phyloP scores from a whole-genome alignment of 2,797 vertebrate genomes.

The Glossophaga mutica region DNA sequence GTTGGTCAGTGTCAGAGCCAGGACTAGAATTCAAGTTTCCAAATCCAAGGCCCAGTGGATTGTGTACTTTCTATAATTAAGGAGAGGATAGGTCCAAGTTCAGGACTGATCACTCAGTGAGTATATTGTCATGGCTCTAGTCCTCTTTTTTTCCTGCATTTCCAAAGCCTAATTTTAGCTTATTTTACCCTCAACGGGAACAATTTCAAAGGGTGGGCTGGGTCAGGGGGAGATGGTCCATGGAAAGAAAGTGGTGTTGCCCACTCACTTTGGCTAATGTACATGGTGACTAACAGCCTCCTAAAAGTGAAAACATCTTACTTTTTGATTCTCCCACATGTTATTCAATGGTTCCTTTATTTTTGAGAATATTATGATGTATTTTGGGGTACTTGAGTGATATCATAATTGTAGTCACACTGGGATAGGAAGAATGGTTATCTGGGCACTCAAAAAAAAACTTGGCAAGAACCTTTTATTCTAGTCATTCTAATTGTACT shows the following conservation, averaged over 20 bases:
- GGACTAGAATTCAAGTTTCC: not conserved
- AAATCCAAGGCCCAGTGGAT: not conserved
- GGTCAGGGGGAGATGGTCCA: not conserved
- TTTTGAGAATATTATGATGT: not conserved
- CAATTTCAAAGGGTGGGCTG: not conserved
- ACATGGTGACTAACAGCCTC: not conserved
- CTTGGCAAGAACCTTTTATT: not conserved
- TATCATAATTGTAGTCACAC: not conserved
- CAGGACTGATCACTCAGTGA: not conserved
- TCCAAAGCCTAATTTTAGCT: not conserved
- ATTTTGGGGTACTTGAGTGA: not conserved
- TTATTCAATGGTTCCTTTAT: not conserved
- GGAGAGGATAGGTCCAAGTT: not conserved
- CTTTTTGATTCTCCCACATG: not conserved
- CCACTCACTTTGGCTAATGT: slow-evolving; percentile 11
- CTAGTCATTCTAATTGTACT: not conserved
- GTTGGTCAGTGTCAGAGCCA: not conserved
- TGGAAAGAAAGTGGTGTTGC: slow-evolving; percentile 12
- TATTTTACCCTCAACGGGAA: slow-evolving; percentile 10
- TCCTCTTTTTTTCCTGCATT: not conserved
- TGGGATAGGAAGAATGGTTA: not conserved
- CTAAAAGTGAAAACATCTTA: slow-evolving; percentile 23
- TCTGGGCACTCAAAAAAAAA: not conserved
- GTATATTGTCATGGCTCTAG: not conserved
- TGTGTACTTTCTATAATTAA: not conserved